Evolutionary conservation across 2,797 vertebrate species (phyloP).

Genomic region (Dryobates pubescens): DNA sequence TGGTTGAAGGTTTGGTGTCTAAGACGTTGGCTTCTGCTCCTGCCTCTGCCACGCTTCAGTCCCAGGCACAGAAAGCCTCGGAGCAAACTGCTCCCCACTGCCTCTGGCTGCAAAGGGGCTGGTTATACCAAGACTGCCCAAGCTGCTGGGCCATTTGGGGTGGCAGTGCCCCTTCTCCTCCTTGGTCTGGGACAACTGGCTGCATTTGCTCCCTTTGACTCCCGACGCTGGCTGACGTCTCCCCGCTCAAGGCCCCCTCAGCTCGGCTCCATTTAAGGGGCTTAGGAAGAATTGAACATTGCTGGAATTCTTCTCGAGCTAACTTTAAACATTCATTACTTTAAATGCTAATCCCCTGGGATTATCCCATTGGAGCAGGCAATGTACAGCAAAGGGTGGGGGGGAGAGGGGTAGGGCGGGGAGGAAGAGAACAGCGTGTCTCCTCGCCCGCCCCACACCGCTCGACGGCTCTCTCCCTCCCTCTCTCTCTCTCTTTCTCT

Average conservation of each 20-base stretch:
- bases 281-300: constrained; percentile 68
- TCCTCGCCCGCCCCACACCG: not conserved
- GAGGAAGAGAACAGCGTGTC: constrained; percentile 14
- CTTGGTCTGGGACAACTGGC: not conserved
- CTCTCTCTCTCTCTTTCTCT: not conserved
- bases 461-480: accelerated
- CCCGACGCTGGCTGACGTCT: constrained; percentile 24
- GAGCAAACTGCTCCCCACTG: not conserved
- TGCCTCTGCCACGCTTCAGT: not conserved
- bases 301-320: constrained; percentile 65
- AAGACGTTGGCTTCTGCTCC: not conserved
- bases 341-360: constrained; percentile 67
- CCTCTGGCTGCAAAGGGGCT: not conserved
- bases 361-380: constrained; percentile 63
- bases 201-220: not conserved
- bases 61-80: too few species aligned
- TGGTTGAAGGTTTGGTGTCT: not conserved
- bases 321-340: constrained; percentile 72
- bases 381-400: not conserved
- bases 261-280: constrained; percentile 61
- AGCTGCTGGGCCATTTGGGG: not conserved
- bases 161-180: not conserved
- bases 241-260: constrained; percentile 46
- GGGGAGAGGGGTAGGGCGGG: not conserved
- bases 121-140: accelerated